Evolutionary conservation across 2,888 invertebrate genomes (phyloP), one percentile per base, ranked within the genome.

Genomic region (Congeria kusceri): DNA sequence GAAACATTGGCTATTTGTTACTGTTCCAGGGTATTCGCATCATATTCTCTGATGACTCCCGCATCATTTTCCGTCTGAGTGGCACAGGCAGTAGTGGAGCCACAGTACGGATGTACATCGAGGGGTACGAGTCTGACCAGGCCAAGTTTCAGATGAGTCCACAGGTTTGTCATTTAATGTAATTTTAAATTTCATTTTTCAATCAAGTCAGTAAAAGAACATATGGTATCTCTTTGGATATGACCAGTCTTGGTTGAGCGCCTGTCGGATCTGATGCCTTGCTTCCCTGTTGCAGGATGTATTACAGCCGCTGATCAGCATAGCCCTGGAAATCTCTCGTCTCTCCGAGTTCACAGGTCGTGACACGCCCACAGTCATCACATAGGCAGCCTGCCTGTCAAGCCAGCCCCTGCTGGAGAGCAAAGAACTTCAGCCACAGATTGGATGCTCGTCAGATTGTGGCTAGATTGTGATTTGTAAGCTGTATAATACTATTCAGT

Each of bases 61-160:
- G 99, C 61, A 95, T 99, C 85, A 96, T 99, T 78, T 96, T 97
- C 94, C 96, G 99, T 57, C 95, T 99, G 78, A 99, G 99, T 91
- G 99, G 99, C 25, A 99, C 99, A 0, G 99, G 99, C 83, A 99
- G 99, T 92, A 97, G 97, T 49, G 99, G 99, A 0, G 99, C 99
- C 28, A 99, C 99, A 1, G 97, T 99, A 89, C 95, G 99, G 61
- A 93, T 99, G 67, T 99, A 99, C 94, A 96, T 98, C 80, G 99
- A 93, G 83, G 97, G 98, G 83, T 98, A 98, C 94, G 98, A 98
- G 90, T 95, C 95, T 28, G 96, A 96, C 82, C 77, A 89, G 18
- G 81, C 88, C 18, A 95, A 96, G 90, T 93, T 94, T 66, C 82
- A 86, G 9, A 84, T 90, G 23, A 93, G 94, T 88, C 93, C 95